A percentile compares a stretch with the other conserved stretches of the same genome.
These are phyloP conservation scores for Dasysyrphus tricinctus DNA, from an alignment of 2,888 invertebrate genomes.

Conservation along the genomic window DNA sequence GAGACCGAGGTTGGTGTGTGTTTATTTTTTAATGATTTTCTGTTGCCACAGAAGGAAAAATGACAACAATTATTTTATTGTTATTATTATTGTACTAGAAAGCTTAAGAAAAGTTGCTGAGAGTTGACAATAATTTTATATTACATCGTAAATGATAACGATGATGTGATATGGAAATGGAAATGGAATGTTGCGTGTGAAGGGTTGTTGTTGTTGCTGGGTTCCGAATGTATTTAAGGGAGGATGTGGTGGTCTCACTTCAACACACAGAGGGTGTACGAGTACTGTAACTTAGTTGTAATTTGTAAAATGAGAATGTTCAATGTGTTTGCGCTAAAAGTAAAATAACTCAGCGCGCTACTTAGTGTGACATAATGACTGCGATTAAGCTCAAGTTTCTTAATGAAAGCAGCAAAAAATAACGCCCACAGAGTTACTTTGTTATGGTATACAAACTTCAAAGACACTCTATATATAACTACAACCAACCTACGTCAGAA, in stretches of 20 bases:
- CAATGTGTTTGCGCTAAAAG: slow-evolving; percentile 29
- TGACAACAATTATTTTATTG: slow-evolving; percentile 52
- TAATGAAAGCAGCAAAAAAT: background rate
- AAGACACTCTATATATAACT: background rate
- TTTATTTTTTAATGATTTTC: background rate
- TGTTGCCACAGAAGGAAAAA: slow-evolving; percentile 21
- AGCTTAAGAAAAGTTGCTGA: slow-evolving; percentile 61
- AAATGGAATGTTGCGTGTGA: slow-evolving; percentile 32
- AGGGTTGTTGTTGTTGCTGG: background rate
- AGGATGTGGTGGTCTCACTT: background rate
- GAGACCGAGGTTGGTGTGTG: slow-evolving; percentile 7
- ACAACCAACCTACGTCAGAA: slow-evolving; percentile 1
- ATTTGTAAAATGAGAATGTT: slow-evolving; percentile 48
- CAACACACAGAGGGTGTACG: background rate
- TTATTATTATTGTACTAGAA: slow-evolving; percentile 31
- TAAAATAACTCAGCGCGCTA: slow-evolving; percentile 23
- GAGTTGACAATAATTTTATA: slow-evolving; percentile 44
- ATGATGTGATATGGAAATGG: slow-evolving; percentile 67
- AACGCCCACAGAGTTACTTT: slow-evolving; percentile 11
- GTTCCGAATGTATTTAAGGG: background rate
- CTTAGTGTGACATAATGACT: slow-evolving; percentile 28
- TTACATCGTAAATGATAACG: slow-evolving; percentile 67
- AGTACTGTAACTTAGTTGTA: background rate
- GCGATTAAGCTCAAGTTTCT: slow-evolving; percentile 45
- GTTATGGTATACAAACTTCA: background rate